Evolutionary conservation across 2,113 vertebrate genomes (phyloP).

Genomic region (Nothobranchius furzeri): DNA sequence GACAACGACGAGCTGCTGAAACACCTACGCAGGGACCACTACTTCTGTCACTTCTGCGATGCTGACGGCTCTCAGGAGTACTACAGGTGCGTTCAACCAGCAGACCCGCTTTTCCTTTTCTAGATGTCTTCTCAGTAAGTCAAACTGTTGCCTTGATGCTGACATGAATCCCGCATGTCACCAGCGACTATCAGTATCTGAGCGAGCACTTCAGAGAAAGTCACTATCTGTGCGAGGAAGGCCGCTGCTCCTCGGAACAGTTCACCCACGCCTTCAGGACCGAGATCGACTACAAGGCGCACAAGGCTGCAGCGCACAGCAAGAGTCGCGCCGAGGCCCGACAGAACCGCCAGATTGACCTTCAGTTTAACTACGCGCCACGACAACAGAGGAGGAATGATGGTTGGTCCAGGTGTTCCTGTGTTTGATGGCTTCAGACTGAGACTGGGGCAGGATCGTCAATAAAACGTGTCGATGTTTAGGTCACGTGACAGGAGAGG

Average conservation of each 20-base stretch:
- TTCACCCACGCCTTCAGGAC: constrained; percentile 97
- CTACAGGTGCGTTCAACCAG: constrained; percentile 82
- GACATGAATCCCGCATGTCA: neutral
- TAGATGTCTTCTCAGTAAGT: too few species aligned
- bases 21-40: constrained; percentile 93
- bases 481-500: constrained; percentile 86
- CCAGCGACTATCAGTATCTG: constrained; percentile 91
- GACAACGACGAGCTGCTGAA: constrained; percentile 97
- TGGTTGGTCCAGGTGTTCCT: constrained; percentile 67
- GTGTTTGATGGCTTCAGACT: neutral
- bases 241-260: constrained; percentile 89
- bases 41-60: constrained; percentile 98
- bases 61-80: constrained; percentile 97
- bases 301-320: constrained; percentile 92
- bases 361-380: constrained; percentile 88
- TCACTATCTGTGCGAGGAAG: constrained; percentile 97
- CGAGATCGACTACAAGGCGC: constrained; percentile 97
- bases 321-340: constrained; percentile 93
- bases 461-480: neutral
- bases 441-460: neutral
- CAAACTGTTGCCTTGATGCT: neutral
- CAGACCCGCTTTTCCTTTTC: neutral
- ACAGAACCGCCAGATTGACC: constrained; percentile 96
- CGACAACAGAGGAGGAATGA: constrained; percentile 87
- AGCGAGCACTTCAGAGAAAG: constrained; percentile 95